Conservation (phyloP, 2,797 vertebrate genomes). For the Sebastes variabilis region DNA sequence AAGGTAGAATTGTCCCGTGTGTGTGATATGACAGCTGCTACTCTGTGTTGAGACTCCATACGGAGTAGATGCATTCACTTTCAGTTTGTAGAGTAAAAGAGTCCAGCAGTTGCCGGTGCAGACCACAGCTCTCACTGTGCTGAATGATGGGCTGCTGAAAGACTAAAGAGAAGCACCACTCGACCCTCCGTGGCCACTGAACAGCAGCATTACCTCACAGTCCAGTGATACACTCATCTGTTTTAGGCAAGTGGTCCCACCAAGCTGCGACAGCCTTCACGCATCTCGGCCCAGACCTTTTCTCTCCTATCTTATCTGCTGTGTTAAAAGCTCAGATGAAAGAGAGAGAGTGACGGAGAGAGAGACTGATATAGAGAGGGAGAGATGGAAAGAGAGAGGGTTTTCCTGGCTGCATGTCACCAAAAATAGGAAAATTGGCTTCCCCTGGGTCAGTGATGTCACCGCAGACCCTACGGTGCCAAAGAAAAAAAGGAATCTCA, state of each 20-base stretch:
- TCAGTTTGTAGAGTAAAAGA: neutral
- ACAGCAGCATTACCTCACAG: slow-evolving; percentile 5
- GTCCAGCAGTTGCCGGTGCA: neutral
- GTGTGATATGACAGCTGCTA: too few species aligned
- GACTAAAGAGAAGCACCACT: neutral
- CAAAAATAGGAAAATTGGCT: slow-evolving; percentile 79
- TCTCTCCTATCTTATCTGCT: slow-evolving; percentile 41
- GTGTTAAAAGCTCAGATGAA: slow-evolving; percentile 38
- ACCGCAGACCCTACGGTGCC: slow-evolving; percentile 58
- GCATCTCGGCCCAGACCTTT: neutral
- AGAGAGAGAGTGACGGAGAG: neutral
- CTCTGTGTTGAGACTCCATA: too few species aligned
- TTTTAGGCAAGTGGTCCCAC: neutral
- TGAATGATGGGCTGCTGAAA: slow-evolving; percentile 12
- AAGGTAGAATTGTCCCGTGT: too few species aligned
- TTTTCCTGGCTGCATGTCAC: slow-evolving; percentile 70
- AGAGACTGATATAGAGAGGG: slow-evolving; percentile 17
- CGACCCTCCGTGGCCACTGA: neutral
- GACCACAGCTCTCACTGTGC: neutral
- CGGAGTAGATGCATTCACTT: neutral
- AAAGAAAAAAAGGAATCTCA: slow-evolving; percentile 30
- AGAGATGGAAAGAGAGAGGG: slow-evolving; percentile 26
- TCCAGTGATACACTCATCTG: neutral
- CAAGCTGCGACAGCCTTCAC: neutral
- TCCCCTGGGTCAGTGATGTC: slow-evolving; percentile 67